Evolutionary conservation across 2,888 invertebrate genomes (phyloP), one percentile per base, ranked within the genome.

Genomic region (Tupiocoris notatus): DNA sequence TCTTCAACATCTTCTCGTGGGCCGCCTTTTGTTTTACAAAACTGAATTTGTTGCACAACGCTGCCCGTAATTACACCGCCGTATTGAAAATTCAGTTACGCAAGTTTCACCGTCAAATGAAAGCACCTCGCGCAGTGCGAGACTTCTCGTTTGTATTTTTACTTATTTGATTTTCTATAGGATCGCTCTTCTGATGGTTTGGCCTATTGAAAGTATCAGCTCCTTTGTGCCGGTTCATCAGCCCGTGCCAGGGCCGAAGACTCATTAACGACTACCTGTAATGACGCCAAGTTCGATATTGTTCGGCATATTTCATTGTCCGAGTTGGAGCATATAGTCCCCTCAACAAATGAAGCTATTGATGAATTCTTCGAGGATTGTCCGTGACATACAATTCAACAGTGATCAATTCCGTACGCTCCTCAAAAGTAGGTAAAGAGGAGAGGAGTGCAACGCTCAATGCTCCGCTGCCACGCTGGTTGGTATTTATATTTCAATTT

Each of bases 1-100:
- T 67, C 67, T 67, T 22, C 56, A 54, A 39, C 6, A 7, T 12
- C 39, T 39, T 12, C 39, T 39, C 39, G 3, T 39, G 12, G 12
- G 39, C 3, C 20, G 22, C 12, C 70, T 70, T 70, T 70, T 70
- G 70, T 70, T 59, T 61, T 70, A 59, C 39, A 39, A 20, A 58
- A 24, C 70, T 20, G 61, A 54, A 70, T 70, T 70, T 70, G 70
- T 70, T 70, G 70, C 70, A 70, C 70, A 70, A 70, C 68, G n/a
- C 70, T n/a, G 12, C 58, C 59, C 58, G 58, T 70, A 58, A 70
- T 59, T 24, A 67, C 70, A 23, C 24, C 12, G 17, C 70, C 39
- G 39, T 39, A 59, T 70, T 70, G 70, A 70, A 39, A 58, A 58
- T 24, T 17, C 61, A 58, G 70, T 70, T 70, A 59, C 70, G 70